Conservation (phyloP, 2,888 invertebrate species). For the Dasypolia templi region DNA sequence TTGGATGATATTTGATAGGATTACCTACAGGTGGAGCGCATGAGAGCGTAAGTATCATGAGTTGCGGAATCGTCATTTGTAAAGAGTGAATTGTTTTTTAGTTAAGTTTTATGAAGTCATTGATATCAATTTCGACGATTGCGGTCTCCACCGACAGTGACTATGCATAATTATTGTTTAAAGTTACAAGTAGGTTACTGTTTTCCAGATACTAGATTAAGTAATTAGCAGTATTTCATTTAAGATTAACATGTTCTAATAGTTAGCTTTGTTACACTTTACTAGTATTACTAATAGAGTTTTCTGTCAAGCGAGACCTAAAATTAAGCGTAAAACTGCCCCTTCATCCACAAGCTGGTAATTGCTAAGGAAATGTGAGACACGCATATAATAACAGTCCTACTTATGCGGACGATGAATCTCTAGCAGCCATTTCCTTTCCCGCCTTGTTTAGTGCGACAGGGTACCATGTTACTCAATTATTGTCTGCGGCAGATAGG, state of each 20-base stretch:
- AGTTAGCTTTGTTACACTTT: neutral
- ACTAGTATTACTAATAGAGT: slow-evolving; percentile 7
- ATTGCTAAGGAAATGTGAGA: slow-evolving; percentile 62
- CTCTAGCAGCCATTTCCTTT: slow-evolving; percentile 74
- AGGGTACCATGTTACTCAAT: slow-evolving; percentile 66
- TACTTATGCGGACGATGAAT: slow-evolving; percentile 63
- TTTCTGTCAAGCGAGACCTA: slow-evolving; percentile 32
- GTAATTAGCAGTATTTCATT: slow-evolving; percentile 1
- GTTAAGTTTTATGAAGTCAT: slow-evolving; percentile 28
- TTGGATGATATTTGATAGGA: neutral
- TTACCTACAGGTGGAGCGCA: neutral
- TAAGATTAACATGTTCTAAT: neutral
- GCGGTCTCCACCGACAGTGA: neutral
- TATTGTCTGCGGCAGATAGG: slow-evolving; percentile 75
- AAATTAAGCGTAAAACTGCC: slow-evolving; percentile 42
- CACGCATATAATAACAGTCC: slow-evolving; percentile 69
- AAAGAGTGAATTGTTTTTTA: slow-evolving; percentile 5
- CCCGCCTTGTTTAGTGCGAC: slow-evolving; percentile 61
- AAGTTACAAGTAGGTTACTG: neutral
- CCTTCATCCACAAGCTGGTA: slow-evolving; percentile 25
- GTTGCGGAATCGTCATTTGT: slow-evolving; percentile 18
- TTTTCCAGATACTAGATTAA: neutral
- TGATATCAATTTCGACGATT: slow-evolving; percentile 27
- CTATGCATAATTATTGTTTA: neutral
- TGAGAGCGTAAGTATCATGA: slow-evolving; percentile 29